A percentile compares a stretch with the other conserved stretches of the same genome.
Evolutionary conservation across 1,140 invertebrate species (phyloP).

Genomic region (Brachionus paranguensis): DNA sequence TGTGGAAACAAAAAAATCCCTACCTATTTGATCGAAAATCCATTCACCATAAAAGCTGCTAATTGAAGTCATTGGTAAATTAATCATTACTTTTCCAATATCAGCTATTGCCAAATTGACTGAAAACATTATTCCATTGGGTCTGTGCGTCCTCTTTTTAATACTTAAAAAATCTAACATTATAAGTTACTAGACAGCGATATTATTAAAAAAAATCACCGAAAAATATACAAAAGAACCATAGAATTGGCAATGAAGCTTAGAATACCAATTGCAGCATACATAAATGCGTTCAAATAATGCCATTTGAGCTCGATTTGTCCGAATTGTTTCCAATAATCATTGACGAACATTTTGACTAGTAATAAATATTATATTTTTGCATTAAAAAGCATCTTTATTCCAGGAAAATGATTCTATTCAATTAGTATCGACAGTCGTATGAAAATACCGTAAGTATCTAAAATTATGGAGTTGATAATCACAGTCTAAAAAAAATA

Average conservation of each 20-base stretch:
- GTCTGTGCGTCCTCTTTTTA: background rate
- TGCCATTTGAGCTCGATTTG: slow-evolving; percentile 27
- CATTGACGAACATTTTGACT: slow-evolving; percentile 11
- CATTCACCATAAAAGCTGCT: slow-evolving; percentile 27
- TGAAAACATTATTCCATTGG: background rate
- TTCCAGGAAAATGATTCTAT: background rate
- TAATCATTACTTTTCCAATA: slow-evolving; percentile 26
- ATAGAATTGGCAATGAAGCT: slow-evolving; percentile 4
- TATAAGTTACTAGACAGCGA: background rate
- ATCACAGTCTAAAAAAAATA: background rate
- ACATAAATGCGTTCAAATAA: background rate
- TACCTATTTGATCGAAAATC: slow-evolving; percentile 29
- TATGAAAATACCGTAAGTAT: background rate
- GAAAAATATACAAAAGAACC: slow-evolving; percentile 14
- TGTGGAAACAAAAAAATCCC: too few species aligned
- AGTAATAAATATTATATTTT: background rate
- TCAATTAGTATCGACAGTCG: background rate
- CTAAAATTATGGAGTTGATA: background rate
- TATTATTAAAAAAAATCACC: background rate
- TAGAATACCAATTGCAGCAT: background rate
- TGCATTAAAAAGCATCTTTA: background rate
- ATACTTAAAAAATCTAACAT: background rate
- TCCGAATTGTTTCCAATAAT: slow-evolving; percentile 32
- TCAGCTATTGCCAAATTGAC: slow-evolving; percentile 36
- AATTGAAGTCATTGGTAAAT: slow-evolving; percentile 22